Conservation (phyloP, 2,113 vertebrate genomes). For the Nothocercus julius region DNA sequence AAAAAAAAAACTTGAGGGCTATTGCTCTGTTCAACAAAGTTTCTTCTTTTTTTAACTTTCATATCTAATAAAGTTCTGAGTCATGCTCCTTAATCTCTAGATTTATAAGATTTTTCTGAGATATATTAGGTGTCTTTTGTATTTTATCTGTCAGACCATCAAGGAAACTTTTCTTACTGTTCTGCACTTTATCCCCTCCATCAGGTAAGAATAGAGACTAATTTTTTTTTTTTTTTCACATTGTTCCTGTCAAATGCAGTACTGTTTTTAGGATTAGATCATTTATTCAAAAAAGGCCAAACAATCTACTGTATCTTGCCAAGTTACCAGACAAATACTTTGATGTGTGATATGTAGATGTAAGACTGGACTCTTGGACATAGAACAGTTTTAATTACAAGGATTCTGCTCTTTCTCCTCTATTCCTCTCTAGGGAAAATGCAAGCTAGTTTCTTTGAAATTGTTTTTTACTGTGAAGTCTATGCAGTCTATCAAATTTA, state of each 20-base stretch:
- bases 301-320: background rate
- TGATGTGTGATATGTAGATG: background rate
- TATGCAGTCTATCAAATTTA: background rate
- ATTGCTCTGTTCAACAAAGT: conserved; percentile 17
- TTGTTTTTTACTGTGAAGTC: background rate
- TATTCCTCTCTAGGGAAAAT: background rate
- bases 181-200: background rate
- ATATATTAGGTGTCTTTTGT: background rate
- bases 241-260: background rate
- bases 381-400: background rate
- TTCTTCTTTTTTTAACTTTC: background rate
- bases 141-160: background rate
- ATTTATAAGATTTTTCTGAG: background rate
- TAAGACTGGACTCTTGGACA: background rate
- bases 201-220: background rate
- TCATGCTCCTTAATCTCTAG: background rate
- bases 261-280: background rate
- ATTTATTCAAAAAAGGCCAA: background rate
- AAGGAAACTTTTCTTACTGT: background rate
- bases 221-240: background rate
- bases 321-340: background rate
- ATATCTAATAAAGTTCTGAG: background rate
- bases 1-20: background rate
- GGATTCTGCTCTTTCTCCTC: background rate
- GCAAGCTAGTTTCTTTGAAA: background rate